These are phyloP conservation scores for Oithona nana DNA, from an alignment of 2,888 invertebrate species.

Conservation along the genomic window DNA sequence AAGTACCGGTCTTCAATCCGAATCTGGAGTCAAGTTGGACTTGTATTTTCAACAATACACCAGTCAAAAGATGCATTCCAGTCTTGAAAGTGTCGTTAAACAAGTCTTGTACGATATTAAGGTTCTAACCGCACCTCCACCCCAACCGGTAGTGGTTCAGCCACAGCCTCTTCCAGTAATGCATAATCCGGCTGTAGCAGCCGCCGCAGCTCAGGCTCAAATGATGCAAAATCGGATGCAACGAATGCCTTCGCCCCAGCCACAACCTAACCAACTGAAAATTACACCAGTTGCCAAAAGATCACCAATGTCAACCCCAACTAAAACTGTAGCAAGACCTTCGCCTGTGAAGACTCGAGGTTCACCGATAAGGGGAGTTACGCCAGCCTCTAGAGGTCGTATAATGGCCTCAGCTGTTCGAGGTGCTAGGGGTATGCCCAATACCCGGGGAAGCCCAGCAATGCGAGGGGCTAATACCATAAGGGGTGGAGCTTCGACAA, in stretches of 20 bases:
- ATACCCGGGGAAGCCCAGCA: background rate
- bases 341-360: background rate
- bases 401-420: background rate
- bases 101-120: constrained; percentile 1
- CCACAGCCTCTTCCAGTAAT: background rate
- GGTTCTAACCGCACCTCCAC: background rate
- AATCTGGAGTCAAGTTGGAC: constrained; percentile 11
- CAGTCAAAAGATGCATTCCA: background rate
- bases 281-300: too few species aligned
- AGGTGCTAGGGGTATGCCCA: background rate
- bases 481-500: background rate
- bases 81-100: background rate
- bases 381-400: background rate
- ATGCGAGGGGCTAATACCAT: background rate
- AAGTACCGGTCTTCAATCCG: background rate
- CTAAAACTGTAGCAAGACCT: background rate
- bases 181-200: background rate
- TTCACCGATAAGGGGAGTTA: background rate
- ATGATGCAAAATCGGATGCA: background rate
- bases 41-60: constrained; percentile 13
- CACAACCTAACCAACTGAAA: too few species aligned
- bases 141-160: background rate
- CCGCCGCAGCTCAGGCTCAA: too few species aligned
- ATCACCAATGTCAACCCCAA: background rate
- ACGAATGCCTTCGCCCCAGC: background rate